These are phyloP conservation scores for Lordiphosa clarofinis DNA, from an alignment of 1,140 invertebrate species.

Conservation along the genomic window DNA sequence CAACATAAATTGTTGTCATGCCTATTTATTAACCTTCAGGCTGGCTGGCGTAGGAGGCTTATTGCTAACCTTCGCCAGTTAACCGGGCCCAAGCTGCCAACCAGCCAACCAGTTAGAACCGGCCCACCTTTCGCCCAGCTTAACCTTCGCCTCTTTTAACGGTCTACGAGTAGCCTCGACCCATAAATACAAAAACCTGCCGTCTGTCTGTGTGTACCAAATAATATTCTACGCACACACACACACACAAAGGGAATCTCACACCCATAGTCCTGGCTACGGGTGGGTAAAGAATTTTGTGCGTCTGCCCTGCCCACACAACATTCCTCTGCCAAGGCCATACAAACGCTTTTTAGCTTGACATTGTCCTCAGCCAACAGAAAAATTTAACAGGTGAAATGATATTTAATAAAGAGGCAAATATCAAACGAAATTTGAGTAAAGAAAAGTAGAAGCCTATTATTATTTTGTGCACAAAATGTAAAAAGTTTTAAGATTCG, in stretches of 20 bases:
- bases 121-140: slow-evolving; percentile 17
- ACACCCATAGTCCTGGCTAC: not conserved
- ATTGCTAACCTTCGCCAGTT: slow-evolving; percentile 51
- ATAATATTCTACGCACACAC: no score
- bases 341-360: slow-evolving; percentile 19
- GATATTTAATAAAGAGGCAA: slow-evolving; percentile 1
- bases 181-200: slow-evolving; percentile 58
- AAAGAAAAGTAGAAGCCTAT: no score
- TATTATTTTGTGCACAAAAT: no score
- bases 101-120: not conserved
- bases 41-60: slow-evolving; percentile 23
- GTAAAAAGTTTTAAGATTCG: no score
- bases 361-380: slow-evolving; percentile 13
- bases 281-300: not conserved
- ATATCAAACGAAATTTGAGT: slow-evolving; percentile 16
- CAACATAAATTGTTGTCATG: slow-evolving; percentile 21
- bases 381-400: slow-evolving; percentile 7
- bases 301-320: slow-evolving; percentile 13
- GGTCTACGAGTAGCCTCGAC: slow-evolving; percentile 61
- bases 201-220: slow-evolving; percentile 10
- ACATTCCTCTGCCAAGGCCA: slow-evolving; percentile 35
- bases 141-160: slow-evolving; percentile 55
- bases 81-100: slow-evolving; percentile 30
- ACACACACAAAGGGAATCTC: slow-evolving; percentile 5
- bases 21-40: slow-evolving; percentile 63